phyloP scores from a whole-genome alignment of 2,888 invertebrate genomes.

The Girardia tigrina region DNA sequence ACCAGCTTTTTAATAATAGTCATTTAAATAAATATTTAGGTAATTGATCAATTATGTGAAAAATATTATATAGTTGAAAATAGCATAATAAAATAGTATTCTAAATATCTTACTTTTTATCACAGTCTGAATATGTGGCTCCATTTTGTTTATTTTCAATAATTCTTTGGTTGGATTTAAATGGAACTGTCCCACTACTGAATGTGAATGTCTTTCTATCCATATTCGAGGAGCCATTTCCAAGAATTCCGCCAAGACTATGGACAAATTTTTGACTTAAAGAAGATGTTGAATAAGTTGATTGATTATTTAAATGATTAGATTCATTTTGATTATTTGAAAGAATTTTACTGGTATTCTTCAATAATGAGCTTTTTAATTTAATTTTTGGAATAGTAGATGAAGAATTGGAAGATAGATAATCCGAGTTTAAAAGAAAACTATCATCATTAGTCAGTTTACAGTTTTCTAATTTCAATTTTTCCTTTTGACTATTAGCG shows the following conservation, averaged over 20 bases:
- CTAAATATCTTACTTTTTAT: background rate
- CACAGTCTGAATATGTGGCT: background rate
- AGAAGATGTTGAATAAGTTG: background rate
- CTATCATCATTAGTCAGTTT: constrained; percentile 1
- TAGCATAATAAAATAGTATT: too few species aligned
- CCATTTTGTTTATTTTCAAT: constrained; percentile 1
- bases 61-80: too few species aligned
- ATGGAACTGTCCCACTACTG: background rate
- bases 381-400: constrained; percentile 12
- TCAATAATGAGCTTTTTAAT: background rate
- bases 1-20: too few species aligned
- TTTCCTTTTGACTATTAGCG: background rate
- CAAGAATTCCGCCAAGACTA: background rate
- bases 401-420: background rate
- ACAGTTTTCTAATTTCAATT: background rate
- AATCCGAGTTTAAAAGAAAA: background rate
- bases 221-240: background rate
- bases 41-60: too few species aligned
- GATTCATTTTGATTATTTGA: background rate
- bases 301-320: background rate
- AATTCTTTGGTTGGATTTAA: background rate
- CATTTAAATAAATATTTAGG: too few species aligned
- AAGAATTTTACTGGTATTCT: background rate
- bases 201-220: background rate
- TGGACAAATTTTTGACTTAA: background rate